Percentiles rank a stretch among this genome's conserved stretches.
These are phyloP conservation scores for Nasonia giraulti DNA, from an alignment of 1,140 invertebrate species.

Conservation along the genomic window DNA sequence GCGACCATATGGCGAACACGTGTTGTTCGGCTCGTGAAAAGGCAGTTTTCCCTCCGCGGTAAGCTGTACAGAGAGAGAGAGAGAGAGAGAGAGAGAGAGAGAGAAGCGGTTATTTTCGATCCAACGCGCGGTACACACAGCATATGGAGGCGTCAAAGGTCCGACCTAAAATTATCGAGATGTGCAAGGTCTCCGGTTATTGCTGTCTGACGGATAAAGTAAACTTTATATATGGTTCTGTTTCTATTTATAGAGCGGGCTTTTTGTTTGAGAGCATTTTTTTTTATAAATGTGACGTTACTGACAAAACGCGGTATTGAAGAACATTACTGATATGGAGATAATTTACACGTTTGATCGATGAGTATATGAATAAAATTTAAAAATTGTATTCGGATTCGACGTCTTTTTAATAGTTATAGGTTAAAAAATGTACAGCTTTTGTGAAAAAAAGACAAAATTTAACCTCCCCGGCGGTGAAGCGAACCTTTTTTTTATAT, in stretches of 20 bases:
- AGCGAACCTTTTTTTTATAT: no score
- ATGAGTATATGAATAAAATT: no score
- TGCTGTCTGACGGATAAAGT: background rate
- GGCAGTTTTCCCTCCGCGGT: background rate
- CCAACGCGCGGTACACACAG: background rate
- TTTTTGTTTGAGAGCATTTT: background rate
- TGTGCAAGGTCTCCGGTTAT: background rate
- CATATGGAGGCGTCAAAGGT: background rate
- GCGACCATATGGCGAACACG: slow-evolving; percentile 28
- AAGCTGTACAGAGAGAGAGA: background rate
- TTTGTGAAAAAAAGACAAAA: no score
- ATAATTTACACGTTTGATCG: no score
- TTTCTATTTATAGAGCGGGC: background rate
- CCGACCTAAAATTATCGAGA: background rate
- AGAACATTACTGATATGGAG: no score
- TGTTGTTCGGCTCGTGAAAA: slow-evolving; percentile 16
- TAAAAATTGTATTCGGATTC: no score
- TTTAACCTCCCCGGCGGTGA: no score
- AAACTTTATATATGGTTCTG: background rate
- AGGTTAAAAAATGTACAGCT: no score
- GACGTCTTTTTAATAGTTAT: no score
- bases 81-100: no score
- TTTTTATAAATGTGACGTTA: no score
- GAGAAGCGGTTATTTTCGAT: background rate
- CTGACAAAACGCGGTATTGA: no score